A percentile compares a stretch with the other conserved stretches of the same genome.
phyloP scores from a whole-genome alignment of 23 tunicate species.

The Ascidia mentula region DNA sequence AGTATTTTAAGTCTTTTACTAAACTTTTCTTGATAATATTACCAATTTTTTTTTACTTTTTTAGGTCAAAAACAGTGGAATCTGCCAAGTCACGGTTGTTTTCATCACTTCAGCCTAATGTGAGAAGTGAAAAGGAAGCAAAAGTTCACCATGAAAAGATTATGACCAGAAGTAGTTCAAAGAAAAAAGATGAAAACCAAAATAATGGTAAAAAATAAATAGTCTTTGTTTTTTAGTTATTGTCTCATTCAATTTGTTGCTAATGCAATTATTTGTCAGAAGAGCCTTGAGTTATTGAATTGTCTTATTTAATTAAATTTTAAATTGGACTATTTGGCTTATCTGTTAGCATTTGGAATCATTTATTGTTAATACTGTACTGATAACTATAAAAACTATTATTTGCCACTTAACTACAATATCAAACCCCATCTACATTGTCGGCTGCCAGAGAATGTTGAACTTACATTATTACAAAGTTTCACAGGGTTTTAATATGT shows the following conservation, averaged over 20 bases:
- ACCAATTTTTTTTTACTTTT: not conserved
- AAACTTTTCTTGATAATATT: not conserved
- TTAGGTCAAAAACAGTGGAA: not conserved
- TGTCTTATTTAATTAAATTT: too few relatives aligned
- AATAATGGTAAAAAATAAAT: not conserved
- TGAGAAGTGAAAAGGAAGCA: not conserved
- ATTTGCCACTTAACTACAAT: not conserved
- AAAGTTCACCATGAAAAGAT: not conserved
- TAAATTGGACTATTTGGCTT: too few relatives aligned
- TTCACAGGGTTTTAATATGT: not conserved
- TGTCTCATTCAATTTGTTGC: too few relatives aligned
- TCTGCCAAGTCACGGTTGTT: not conserved
- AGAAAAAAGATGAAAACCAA: constrained; percentile 6
- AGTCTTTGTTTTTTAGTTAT: too few relatives aligned
- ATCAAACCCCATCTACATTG: not conserved
- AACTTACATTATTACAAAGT: not conserved
- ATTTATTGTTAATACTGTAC: too few relatives aligned
- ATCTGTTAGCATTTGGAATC: too few relatives aligned
- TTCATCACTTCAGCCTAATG: not conserved
- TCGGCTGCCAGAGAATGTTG: not conserved
- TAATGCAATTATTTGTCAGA: too few relatives aligned
- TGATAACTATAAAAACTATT: too few relatives aligned
- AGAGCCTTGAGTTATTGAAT: too few relatives aligned
- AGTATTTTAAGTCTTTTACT: too few relatives aligned
- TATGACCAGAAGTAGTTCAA: constrained; percentile 16